Conservation (phyloP, 2,113 vertebrate genomes). For the Pseudois nayaur region DNA sequence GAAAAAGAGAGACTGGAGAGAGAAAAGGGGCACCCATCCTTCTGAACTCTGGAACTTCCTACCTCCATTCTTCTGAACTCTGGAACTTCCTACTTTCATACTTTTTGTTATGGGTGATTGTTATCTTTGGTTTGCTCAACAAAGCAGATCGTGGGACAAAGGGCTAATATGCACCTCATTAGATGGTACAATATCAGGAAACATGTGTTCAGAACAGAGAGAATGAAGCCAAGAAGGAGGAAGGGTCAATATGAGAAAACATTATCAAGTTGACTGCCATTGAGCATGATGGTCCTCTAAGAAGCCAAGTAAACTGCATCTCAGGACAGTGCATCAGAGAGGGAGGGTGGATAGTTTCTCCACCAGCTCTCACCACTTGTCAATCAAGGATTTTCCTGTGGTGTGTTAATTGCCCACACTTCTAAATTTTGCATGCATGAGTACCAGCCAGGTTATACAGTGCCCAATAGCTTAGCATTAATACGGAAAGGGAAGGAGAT, state of each 20-base stretch:
- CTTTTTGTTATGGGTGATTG: background rate
- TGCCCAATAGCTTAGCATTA: background rate
- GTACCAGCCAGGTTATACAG: background rate
- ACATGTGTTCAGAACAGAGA: background rate
- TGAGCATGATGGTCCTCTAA: background rate
- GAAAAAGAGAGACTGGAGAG: background rate
- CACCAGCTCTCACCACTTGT: background rate
- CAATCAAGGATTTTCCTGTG: background rate
- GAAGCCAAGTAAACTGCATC: background rate
- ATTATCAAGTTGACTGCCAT: background rate
- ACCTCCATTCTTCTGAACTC: background rate
- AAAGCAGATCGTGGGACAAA: background rate
- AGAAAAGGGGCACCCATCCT: background rate
- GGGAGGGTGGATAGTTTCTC: background rate
- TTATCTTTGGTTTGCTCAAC: background rate
- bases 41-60: background rate
- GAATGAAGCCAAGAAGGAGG: background rate
- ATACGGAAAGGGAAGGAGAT: background rate
- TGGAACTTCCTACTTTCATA: background rate
- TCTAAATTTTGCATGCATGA: background rate
- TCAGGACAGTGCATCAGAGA: background rate
- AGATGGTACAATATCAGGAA: background rate
- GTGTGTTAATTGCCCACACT: background rate
- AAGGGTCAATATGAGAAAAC: background rate
- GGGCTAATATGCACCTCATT: background rate